A percentile compares a stretch with the other conserved stretches of the same genome.
Conservation (phyloP, 92 coral and sea anemone species). For the Zoanthus solanderi region DNA sequence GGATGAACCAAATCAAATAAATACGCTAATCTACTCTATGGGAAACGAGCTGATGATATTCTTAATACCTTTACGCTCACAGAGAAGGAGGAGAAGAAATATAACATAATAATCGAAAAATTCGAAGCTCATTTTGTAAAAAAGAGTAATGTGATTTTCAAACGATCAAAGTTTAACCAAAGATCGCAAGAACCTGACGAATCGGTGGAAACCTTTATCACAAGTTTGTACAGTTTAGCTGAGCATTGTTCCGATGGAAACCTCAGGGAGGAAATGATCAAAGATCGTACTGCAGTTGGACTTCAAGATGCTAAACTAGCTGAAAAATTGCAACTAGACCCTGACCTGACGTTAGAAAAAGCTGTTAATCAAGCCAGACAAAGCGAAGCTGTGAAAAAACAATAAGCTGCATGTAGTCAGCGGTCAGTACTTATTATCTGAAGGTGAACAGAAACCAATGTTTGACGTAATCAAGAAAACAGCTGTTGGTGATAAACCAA, state of each 20-base stretch:
- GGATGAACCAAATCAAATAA: slow-evolving; percentile 31
- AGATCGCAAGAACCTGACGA: slow-evolving; percentile 58
- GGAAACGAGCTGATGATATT: slow-evolving; percentile 67
- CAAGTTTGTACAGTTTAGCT: slow-evolving; percentile 53
- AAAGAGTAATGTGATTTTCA: slow-evolving; percentile 55
- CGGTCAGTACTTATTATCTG: background rate
- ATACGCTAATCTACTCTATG: slow-evolving; percentile 51
- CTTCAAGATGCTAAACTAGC: slow-evolving; percentile 58
- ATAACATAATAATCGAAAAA: slow-evolving; percentile 29
- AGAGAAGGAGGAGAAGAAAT: slow-evolving; percentile 48
- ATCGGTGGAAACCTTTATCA: slow-evolving; percentile 57
- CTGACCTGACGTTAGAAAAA: slow-evolving; percentile 55
- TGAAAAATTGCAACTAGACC: slow-evolving; percentile 62
- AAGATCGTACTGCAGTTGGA: slow-evolving; percentile 71
- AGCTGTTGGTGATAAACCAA: slow-evolving; percentile 11
- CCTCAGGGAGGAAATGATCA: slow-evolving; percentile 55
- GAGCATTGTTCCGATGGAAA: slow-evolving; percentile 57
- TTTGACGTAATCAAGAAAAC: slow-evolving; percentile 20
- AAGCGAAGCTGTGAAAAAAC: slow-evolving; percentile 11
- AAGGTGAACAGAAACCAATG: slow-evolving; percentile 25
- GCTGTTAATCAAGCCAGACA: slow-evolving; percentile 56
- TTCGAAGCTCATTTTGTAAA: slow-evolving; percentile 52
- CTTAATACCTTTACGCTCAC: slow-evolving; percentile 56
- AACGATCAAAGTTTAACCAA: slow-evolving; percentile 63
- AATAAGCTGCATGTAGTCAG: background rate